Percentiles rank a stretch among this genome's conserved stretches.
phyloP scores from a whole-genome alignment of 1,140 invertebrate species.

The Nasonia vitripennis region DNA sequence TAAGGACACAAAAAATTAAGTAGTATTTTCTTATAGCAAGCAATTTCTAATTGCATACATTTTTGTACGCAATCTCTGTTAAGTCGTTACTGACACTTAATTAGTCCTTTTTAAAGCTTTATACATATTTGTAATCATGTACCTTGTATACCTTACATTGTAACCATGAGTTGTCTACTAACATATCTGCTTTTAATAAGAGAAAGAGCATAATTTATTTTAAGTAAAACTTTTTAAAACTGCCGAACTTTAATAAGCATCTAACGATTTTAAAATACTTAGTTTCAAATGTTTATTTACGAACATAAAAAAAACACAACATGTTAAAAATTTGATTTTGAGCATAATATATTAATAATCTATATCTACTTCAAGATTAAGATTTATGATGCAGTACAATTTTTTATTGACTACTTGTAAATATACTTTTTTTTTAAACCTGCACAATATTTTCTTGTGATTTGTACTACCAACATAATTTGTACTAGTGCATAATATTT shows the following conservation, averaged over 20 bases:
- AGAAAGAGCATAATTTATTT: slow-evolving; percentile 14
- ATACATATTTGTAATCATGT: not conserved
- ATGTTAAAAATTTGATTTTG: slow-evolving; percentile 8
- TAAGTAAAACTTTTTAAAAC: slow-evolving; percentile 5
- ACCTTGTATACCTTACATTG: not conserved
- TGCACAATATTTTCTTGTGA: not conserved
- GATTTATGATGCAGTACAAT: not conserved
- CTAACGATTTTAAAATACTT: not conserved
- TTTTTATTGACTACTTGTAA: slow-evolving; percentile 33
- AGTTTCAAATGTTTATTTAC: not conserved
- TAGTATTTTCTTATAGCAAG: slow-evolving; percentile 40
- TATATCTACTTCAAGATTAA: not conserved
- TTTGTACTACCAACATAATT: slow-evolving; percentile 2
- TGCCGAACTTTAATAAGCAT: slow-evolving; percentile 5
- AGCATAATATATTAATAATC: slow-evolving; percentile 2
- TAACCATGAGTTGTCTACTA: not conserved
- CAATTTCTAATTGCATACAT: slow-evolving; percentile 10
- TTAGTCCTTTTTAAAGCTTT: not conserved
- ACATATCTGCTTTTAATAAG: not conserved
- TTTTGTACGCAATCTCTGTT: not conserved
- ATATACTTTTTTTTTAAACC: slow-evolving; percentile 31
- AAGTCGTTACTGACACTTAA: not conserved
- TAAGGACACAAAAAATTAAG: slow-evolving; percentile 13
- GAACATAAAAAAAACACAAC: too few relatives aligned
- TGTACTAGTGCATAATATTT: slow-evolving; percentile 35